Evolutionary conservation across 2,888 invertebrate species (phyloP).

Genomic region (Phorcus lineatus): DNA sequence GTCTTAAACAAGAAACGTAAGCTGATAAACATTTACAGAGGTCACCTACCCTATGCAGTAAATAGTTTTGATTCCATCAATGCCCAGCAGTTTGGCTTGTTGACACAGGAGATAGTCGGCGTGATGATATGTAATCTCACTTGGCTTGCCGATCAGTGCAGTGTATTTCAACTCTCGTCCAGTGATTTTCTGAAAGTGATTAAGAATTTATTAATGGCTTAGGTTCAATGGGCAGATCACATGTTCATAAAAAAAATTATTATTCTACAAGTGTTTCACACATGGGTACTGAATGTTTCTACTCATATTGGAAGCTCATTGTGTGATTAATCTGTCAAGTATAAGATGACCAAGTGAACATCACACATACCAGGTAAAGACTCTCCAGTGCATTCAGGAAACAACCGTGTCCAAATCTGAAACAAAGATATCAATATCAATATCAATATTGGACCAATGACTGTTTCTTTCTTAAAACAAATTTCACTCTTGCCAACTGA

Average conservation of each 20-base stretch:
- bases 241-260: too few species aligned
- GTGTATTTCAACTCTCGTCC: slow-evolving; percentile 80
- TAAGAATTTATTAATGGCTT: neutral
- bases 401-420: slow-evolving; percentile 81
- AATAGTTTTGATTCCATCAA: slow-evolving; percentile 77
- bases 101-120: slow-evolving; percentile 79
- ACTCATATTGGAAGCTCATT: too few species aligned
- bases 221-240: too few species aligned
- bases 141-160: slow-evolving; percentile 82
- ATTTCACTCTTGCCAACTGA: neutral
- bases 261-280: too few species aligned
- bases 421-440: slow-evolving; percentile 33
- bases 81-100: slow-evolving; percentile 78
- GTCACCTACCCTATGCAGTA: slow-evolving; percentile 81
- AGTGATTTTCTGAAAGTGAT: slow-evolving; percentile 79
- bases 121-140: slow-evolving; percentile 82
- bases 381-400: slow-evolving; percentile 81
- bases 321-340: neutral
- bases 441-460: too few species aligned
- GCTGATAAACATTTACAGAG: too few species aligned
- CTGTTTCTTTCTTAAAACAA: too few species aligned
- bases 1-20: too few species aligned
- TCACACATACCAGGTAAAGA: slow-evolving; percentile 78
- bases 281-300: too few species aligned
- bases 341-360: too few species aligned